Evolutionary conservation across 2,888 invertebrate species (phyloP).

Genomic region (Plagodis pulveraria): DNA sequence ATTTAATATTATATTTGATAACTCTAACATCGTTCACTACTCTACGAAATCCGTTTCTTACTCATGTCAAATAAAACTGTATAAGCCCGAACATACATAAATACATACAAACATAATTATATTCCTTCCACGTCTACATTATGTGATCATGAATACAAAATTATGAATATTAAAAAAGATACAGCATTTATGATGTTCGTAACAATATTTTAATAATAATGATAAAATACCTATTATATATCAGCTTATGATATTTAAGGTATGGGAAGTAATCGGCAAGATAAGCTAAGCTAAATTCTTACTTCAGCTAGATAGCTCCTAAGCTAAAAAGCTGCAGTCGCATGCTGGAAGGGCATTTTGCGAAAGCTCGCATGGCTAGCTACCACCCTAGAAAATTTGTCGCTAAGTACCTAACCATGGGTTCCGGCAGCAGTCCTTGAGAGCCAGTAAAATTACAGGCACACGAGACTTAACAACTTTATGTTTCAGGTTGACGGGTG

Average conservation of each 20-base stretch:
- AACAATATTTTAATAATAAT: conserved; percentile 58
- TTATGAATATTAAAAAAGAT: conserved; percentile 68
- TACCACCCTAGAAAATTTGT: too few relatives aligned
- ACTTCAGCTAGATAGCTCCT: too few relatives aligned
- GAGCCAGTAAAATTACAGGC: too few relatives aligned
- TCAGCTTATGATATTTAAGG: conserved; percentile 42
- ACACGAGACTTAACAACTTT: too few relatives aligned
- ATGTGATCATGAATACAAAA: conserved; percentile 46
- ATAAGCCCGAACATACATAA: conserved; percentile 31
- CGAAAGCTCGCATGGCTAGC: too few relatives aligned
- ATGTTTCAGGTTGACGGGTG: too few relatives aligned
- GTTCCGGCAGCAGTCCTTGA: too few relatives aligned
- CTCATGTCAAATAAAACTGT: conserved; percentile 56
- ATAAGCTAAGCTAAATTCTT: not conserved
- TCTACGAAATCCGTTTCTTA: conserved; percentile 38
- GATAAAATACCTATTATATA: conserved; percentile 53
- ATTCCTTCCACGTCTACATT: conserved; percentile 36
- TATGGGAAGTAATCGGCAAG: not conserved
- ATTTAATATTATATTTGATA: too few relatives aligned
- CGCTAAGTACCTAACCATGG: too few relatives aligned
- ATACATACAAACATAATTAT: conserved; percentile 46
- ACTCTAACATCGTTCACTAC: conserved; percentile 17
- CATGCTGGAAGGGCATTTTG: too few relatives aligned
- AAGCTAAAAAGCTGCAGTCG: too few relatives aligned
- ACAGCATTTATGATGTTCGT: conserved; percentile 48